Evolutionary conservation across 2,113 vertebrate genomes (phyloP).

Genomic region (Equus przewalskii): DNA sequence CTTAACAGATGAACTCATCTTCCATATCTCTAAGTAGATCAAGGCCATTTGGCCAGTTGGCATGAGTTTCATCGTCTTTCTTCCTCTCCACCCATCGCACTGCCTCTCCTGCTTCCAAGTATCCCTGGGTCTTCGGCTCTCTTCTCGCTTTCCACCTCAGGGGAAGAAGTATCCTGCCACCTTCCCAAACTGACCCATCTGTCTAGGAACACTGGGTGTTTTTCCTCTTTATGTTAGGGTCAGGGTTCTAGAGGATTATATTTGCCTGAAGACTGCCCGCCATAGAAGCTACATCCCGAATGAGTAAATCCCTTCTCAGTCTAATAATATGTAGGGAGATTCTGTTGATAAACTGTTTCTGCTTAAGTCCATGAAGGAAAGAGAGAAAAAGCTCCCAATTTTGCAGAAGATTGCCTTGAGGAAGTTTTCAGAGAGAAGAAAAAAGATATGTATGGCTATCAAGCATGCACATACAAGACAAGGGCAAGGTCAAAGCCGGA

Average conservation of each 20-base stretch:
- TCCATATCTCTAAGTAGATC: background rate
- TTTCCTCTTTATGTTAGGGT: background rate
- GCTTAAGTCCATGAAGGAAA: conserved; percentile 69
- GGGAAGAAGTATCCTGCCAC: background rate
- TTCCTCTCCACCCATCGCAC: background rate
- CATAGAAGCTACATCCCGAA: conserved; percentile 74
- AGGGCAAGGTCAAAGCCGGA: background rate
- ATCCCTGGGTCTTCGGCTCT: background rate
- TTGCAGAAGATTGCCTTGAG: conserved; percentile 69
- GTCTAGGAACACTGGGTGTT: background rate
- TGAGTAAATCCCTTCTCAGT: conserved; percentile 72
- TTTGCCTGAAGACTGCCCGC: background rate
- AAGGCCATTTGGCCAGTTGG: background rate
- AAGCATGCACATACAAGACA: background rate
- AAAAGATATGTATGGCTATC: background rate
- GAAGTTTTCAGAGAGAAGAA: conserved; percentile 62
- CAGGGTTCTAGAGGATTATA: background rate
- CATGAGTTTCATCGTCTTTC: background rate
- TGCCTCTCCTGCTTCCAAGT: background rate
- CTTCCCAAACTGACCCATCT: background rate
- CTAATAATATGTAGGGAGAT: conserved; percentile 75
- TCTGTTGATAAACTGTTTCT: conserved; percentile 67
- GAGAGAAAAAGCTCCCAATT: accelerated
- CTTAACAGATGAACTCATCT: background rate
- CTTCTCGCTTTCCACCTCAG: background rate